Conservation (phyloP, 1,140 invertebrate genomes). For the Rhynchophorus ferrugineus region DNA sequence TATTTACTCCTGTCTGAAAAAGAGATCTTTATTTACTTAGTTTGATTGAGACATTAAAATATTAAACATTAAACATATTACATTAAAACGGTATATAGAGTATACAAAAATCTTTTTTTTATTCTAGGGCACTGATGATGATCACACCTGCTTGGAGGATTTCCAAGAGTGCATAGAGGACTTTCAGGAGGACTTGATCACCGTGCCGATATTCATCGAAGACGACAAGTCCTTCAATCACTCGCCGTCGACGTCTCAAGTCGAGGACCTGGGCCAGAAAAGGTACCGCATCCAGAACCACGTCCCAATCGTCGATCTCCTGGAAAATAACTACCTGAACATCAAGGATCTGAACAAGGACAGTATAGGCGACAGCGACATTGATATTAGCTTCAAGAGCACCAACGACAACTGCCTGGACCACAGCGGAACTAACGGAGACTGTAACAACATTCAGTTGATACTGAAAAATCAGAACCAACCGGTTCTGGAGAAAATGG, state of each 20-base stretch:
- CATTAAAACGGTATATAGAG: no score
- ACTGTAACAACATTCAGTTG: slow-evolving; percentile 14
- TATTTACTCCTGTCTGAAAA: no score
- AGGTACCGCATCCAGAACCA: slow-evolving; percentile 15
- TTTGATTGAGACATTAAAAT: no score
- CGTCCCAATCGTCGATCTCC: slow-evolving; percentile 18
- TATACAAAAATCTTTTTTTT: not conserved
- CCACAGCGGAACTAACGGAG: slow-evolving; percentile 12
- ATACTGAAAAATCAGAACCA: slow-evolving; percentile 7
- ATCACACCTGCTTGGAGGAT: slow-evolving; percentile 52
- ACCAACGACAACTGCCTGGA: slow-evolving; percentile 25
- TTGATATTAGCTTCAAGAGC: slow-evolving; percentile 34
- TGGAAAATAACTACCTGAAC: slow-evolving; percentile 25
- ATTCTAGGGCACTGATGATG: slow-evolving; percentile 44
- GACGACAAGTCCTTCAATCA: slow-evolving; percentile 33
- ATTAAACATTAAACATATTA: no score
- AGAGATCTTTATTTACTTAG: no score
- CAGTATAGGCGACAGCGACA: slow-evolving; percentile 29
- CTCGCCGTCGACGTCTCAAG: slow-evolving; percentile 28
- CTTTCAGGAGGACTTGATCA: slow-evolving; percentile 52
- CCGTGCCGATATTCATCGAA: slow-evolving; percentile 51
- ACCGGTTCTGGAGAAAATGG: slow-evolving; percentile 14
- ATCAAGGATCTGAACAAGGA: slow-evolving; percentile 18
- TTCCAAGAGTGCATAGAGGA: slow-evolving; percentile 55
- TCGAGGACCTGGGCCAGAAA: slow-evolving; percentile 32